Evolutionary conservation across 2,113 vertebrate species (phyloP), one percentile per base, ranked within the genome.

Genomic region (Chloebia gouldiae): DNA sequence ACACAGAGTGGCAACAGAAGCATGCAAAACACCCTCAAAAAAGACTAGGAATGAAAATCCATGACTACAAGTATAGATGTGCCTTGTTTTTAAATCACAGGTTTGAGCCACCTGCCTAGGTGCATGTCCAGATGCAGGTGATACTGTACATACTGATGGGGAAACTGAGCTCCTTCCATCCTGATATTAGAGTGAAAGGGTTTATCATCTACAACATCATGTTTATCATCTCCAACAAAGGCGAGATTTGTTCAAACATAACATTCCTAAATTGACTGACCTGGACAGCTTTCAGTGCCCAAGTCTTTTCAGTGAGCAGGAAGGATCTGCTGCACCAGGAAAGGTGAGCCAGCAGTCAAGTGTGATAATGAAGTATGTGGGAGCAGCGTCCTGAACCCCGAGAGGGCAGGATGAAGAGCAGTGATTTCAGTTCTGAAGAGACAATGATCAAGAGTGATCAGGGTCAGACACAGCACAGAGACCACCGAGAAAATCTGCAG

Each of bases 31-130:
- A 57, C 22, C 15, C 11, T 30, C 47, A 81, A 65, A 92, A 84
- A 61, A 28, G 50, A 54, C 9, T 33, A 13, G 15, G 31, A 89
- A 61, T 12, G 40, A 75, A 93, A 87, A 68, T 19, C 11, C 7
- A 0, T 40, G 10, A 45, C 35, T 35, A 50, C 15, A 5, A 24
- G 9, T 31, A 69, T 7, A 40, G 0, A 0, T 0, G 7, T 51
- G 11, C 8, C 15, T 33, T 37, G 30, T 9, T 31, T 83, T 89
- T 39, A 47, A 77, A 69, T 11, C 2, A 1, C 2, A 1, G 4
- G 6, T 88, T 82, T 45, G 61, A 65, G 27, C 6, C 22, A 22
- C 64, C 18, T 60, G 3, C 7, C 5, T 45, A 37, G 11, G 10
- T 61, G 20, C n/a, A 12, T n/a, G 59, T 73, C 42, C 51, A 75